These are phyloP conservation scores for Seira sanloemensis DNA, from an alignment of 2,888 invertebrate genomes.

Conservation along the genomic window DNA sequence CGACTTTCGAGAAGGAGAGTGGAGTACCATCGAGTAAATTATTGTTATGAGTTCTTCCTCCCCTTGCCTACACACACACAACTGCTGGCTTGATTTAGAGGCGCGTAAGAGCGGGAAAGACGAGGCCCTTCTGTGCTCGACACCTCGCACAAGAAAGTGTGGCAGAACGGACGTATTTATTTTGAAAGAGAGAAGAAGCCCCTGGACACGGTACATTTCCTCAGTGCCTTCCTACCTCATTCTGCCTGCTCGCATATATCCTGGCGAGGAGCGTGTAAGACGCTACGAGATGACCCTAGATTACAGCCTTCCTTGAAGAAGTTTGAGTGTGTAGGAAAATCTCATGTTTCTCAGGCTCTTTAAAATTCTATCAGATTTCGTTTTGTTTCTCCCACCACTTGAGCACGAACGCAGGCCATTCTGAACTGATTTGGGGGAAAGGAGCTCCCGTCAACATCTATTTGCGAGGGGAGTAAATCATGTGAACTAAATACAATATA, in stretches of 20 bases:
- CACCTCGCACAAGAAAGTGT: slow-evolving; percentile 44
- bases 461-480: not conserved
- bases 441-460: not conserved
- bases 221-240: not conserved
- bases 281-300: slow-evolving; percentile 20
- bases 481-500: slow-evolving; percentile 6
- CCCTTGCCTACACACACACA: no score
- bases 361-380: slow-evolving; percentile 9
- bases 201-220: slow-evolving; percentile 61
- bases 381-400: not conserved
- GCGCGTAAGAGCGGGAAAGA: not conserved
- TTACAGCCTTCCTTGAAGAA: not conserved
- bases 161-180: slow-evolving; percentile 62
- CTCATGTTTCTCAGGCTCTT: not conserved
- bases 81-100: slow-evolving; percentile 2
- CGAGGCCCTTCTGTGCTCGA: not conserved
- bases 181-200: slow-evolving; percentile 49
- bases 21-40: not conserved
- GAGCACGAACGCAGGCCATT: slow-evolving; percentile 1
- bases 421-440: no score
- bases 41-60: slow-evolving; percentile 15
- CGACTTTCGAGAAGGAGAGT: no score
- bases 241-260: not conserved
- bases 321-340: not conserved
- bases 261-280: not conserved